Evolutionary conservation across 2,797 vertebrate species (phyloP).

Genomic region (Microctenopoma lineatum): DNA sequence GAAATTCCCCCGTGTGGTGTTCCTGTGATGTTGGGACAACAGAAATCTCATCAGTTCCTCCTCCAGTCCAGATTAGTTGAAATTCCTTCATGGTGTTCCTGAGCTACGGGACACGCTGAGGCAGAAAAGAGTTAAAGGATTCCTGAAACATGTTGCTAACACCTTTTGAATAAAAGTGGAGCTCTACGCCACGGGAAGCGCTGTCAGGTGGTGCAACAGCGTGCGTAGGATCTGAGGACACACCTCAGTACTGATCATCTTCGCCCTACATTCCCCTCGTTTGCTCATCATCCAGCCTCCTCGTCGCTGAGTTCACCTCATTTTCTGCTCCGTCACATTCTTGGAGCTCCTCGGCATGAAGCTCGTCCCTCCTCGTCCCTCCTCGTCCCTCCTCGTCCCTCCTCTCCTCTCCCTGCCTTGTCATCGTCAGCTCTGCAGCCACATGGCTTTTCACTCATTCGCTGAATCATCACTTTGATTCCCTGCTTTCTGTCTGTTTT

Average conservation of each 20-base stretch:
- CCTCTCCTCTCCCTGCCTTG: conserved; percentile 30
- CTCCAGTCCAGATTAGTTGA: no score
- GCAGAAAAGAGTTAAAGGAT: no score
- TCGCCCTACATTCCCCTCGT: background rate
- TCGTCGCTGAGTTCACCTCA: background rate
- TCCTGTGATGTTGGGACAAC: no score
- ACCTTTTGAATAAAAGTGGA: background rate
- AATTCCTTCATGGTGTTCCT: no score
- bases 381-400: background rate
- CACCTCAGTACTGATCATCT: no score
- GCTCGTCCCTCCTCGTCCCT: background rate
- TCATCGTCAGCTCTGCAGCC: conserved; percentile 45
- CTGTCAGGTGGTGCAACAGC: no score
- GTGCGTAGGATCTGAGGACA: no score
- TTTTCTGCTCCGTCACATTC: conserved; percentile 4
- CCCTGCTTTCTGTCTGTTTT: conserved; percentile 57
- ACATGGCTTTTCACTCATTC: conserved; percentile 49
- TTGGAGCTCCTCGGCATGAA: background rate
- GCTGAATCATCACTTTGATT: conserved; percentile 73
- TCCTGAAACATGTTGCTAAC: background rate
- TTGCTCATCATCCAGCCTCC: background rate
- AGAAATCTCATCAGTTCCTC: no score
- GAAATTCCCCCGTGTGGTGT: no score
- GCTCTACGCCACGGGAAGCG: background rate
- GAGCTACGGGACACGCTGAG: no score